Evolutionary conservation across 1,140 invertebrate species (phyloP).

Genomic region (Ctenoplectra terminalis): DNA sequence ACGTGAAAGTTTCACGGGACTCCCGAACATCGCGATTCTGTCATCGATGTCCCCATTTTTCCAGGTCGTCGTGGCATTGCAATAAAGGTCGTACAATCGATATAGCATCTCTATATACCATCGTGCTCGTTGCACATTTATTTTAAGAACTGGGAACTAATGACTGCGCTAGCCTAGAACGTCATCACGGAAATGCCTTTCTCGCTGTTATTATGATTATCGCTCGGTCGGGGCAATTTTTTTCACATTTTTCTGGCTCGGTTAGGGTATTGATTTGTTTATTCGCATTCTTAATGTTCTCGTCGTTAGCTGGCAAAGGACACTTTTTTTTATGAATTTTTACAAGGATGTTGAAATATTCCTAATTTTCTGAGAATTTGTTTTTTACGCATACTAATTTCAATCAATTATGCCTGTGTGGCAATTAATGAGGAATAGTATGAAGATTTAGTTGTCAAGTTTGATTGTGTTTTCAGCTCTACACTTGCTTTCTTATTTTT

Average conservation of each 20-base stretch:
- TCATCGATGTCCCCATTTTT: slow-evolving; percentile 60
- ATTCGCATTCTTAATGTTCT: neutral
- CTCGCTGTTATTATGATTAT: slow-evolving; percentile 26
- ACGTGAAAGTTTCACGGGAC: slow-evolving; percentile 10
- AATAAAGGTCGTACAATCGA: slow-evolving; percentile 58
- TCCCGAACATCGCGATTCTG: slow-evolving; percentile 14
- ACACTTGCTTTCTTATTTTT: too few relatives aligned
- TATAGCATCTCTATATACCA: slow-evolving; percentile 36
- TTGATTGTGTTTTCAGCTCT: too few relatives aligned
- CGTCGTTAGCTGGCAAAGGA: neutral
- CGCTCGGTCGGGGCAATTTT: slow-evolving; percentile 5
- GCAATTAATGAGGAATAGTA: too few relatives aligned
- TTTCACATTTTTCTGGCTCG: slow-evolving; percentile 26
- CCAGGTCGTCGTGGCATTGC: slow-evolving; percentile 31
- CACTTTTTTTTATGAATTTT: too few relatives aligned
- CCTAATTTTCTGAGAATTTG: too few relatives aligned
- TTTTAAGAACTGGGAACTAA: slow-evolving; percentile 50
- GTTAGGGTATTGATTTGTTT: slow-evolving; percentile 3
- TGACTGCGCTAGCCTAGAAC: slow-evolving; percentile 29
- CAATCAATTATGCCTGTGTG: too few relatives aligned
- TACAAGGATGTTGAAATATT: too few relatives aligned
- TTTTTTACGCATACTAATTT: too few relatives aligned
- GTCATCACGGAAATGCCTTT: slow-evolving; percentile 23
- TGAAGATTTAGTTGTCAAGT: too few relatives aligned
- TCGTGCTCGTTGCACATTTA: slow-evolving; percentile 38